These are phyloP conservation scores for Fukomys damarensis DNA, from an alignment of 2,113 vertebrate species.

Conservation along the genomic window DNA sequence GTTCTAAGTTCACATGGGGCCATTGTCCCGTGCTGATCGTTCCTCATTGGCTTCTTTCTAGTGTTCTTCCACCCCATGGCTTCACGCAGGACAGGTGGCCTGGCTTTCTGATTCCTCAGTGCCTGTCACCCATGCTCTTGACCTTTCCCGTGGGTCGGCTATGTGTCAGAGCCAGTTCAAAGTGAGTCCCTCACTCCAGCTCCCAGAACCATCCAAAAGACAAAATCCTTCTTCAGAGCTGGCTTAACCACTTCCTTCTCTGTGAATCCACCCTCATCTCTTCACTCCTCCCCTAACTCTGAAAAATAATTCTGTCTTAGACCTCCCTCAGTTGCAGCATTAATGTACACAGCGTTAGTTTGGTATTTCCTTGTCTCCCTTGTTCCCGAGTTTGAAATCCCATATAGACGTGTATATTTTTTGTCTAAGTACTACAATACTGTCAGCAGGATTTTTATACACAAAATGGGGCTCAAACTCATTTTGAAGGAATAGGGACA, in stretches of 20 bases:
- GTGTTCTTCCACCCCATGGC: neutral
- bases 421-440: neutral
- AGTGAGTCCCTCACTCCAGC: neutral
- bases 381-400: neutral
- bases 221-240: neutral
- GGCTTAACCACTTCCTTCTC: neutral
- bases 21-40: neutral
- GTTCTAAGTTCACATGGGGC: neutral
- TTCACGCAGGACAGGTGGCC: neutral
- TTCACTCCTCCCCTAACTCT: neutral
- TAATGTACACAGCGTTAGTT: neutral
- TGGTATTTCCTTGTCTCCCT: neutral
- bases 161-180: neutral
- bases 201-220: neutral
- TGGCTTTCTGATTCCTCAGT: neutral
- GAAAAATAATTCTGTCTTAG: neutral
- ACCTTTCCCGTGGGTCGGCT: neutral
- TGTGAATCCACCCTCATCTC: neutral
- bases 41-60: neutral
- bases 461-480: neutral
- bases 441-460: neutral
- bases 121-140: neutral
- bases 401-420: neutral
- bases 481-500: neutral
- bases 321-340: neutral